These are phyloP conservation scores for Drosophila neonasuta DNA, from an alignment of 2,888 invertebrate species.

Conservation along the genomic window DNA sequence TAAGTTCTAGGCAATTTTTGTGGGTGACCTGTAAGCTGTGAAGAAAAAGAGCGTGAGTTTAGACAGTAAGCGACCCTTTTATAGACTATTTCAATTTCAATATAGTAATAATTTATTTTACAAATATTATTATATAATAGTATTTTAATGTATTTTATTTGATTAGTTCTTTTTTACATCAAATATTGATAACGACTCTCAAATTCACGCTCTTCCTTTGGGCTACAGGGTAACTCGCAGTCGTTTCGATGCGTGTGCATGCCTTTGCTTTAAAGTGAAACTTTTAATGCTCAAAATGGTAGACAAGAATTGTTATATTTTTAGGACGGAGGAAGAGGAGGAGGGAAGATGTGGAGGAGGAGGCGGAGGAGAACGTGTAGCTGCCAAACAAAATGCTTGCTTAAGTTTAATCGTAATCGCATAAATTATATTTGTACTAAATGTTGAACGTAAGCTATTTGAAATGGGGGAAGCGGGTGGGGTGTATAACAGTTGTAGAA, in stretches of 20 bases:
- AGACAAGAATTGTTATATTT: slow-evolving; percentile 53
- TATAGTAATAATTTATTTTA: too few species aligned
- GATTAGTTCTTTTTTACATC: too few species aligned
- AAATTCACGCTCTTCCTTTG: not conserved
- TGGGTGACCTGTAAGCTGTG: slow-evolving; percentile 16
- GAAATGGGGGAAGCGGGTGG: not conserved
- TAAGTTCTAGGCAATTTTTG: slow-evolving; percentile 38
- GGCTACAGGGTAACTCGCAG: slow-evolving; percentile 5
- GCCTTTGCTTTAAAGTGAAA: slow-evolving; percentile 70
- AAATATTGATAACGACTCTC: not conserved
- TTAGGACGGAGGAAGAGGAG: not conserved
- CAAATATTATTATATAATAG: too few species aligned
- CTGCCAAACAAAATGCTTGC: slow-evolving; percentile 55
- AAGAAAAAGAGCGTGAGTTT: not conserved
- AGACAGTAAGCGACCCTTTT: not conserved
- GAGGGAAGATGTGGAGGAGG: not conserved
- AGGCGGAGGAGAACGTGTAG: slow-evolving; percentile 32
- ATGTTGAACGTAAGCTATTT: slow-evolving; percentile 22
- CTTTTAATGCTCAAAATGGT: slow-evolving; percentile 71
- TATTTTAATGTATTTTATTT: too few species aligned
- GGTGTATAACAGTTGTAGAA: slow-evolving; percentile 28
- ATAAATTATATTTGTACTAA: slow-evolving; percentile 6
- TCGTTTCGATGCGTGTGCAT: slow-evolving; percentile 15
- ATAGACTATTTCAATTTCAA: too few species aligned
- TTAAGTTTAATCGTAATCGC: slow-evolving; percentile 23